Evolutionary conservation across 2,888 invertebrate species (phyloP).

Genomic region (Clistopyga incitator): DNA sequence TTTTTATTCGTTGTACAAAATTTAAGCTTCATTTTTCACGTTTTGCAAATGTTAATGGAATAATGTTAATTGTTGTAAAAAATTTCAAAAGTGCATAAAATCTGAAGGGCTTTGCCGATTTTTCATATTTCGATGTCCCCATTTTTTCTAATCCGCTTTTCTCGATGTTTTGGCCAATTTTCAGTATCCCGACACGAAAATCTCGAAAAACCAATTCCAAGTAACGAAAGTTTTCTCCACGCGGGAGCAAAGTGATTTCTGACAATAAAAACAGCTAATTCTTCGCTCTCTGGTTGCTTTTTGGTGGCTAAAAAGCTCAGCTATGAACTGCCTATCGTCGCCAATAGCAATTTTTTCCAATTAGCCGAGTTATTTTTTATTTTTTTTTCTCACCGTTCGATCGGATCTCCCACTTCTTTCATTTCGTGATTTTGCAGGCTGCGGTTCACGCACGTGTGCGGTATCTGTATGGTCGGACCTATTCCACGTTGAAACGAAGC

Average conservation of each 20-base stretch:
- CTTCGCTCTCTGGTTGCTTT: background rate
- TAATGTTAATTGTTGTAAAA: too few species aligned
- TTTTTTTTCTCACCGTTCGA: slow-evolving; percentile 32
- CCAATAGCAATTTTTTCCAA: slow-evolving; percentile 53
- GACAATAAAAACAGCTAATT: background rate
- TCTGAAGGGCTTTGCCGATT: too few species aligned
- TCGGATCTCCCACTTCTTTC: slow-evolving; percentile 35
- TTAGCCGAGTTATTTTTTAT: slow-evolving; percentile 31
- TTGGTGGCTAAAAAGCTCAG: slow-evolving; percentile 11
- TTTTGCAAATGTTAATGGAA: too few species aligned
- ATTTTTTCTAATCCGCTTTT: too few species aligned
- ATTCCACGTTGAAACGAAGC: background rate
- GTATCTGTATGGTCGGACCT: slow-evolving; percentile 11
- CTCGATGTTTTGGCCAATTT: too few species aligned
- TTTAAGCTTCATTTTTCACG: too few species aligned
- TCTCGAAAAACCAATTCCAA: too few species aligned
- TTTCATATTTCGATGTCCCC: too few species aligned
- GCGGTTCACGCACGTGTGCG: background rate
- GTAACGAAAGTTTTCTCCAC: too few species aligned
- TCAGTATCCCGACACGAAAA: too few species aligned
- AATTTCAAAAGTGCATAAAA: too few species aligned
- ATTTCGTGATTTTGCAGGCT: slow-evolving; percentile 27
- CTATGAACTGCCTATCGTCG: slow-evolving; percentile 5
- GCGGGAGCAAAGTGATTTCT: background rate
- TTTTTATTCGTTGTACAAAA: too few species aligned